A percentile compares a stretch with the other conserved stretches of the same genome.
These are phyloP conservation scores for Malurus leucopterus DNA, from an alignment of 2,797 vertebrate species.

Conservation along the genomic window DNA sequence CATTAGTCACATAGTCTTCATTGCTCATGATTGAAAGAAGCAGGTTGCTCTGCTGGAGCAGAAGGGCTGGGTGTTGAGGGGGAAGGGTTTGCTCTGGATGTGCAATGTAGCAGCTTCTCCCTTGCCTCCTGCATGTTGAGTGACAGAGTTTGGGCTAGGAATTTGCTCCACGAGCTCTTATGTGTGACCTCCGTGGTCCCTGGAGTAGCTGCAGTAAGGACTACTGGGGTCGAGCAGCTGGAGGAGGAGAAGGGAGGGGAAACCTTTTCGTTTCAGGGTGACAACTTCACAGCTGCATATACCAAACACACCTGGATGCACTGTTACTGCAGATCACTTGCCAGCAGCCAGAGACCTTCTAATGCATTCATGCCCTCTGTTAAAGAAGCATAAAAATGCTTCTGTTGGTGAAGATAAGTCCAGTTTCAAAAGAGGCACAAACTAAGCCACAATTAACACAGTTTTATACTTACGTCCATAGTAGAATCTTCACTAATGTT, in stretches of 20 bases:
- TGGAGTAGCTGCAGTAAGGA: background rate
- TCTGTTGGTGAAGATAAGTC: background rate
- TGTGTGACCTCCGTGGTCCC: background rate
- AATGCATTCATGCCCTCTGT: background rate
- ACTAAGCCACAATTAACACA: background rate
- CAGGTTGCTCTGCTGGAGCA: background rate
- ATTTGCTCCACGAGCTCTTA: background rate
- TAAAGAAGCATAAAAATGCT: background rate
- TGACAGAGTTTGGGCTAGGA: background rate
- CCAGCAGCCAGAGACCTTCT: background rate
- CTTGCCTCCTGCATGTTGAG: background rate
- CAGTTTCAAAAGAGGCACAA: background rate
- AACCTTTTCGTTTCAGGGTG: background rate
- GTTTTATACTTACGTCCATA: background rate
- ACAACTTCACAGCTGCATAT: background rate
- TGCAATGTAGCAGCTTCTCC: background rate
- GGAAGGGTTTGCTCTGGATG: background rate
- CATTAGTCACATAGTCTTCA: background rate
- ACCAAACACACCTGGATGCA: fast-evolving
- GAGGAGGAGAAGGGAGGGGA: background rate
- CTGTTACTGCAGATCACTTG: background rate
- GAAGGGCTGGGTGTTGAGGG: background rate
- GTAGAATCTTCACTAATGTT: background rate
- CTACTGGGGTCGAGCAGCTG: background rate
- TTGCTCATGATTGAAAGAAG: background rate